Evolutionary conservation across 2,113 vertebrate genomes (phyloP).

Genomic region (Columba janthina): DNA sequence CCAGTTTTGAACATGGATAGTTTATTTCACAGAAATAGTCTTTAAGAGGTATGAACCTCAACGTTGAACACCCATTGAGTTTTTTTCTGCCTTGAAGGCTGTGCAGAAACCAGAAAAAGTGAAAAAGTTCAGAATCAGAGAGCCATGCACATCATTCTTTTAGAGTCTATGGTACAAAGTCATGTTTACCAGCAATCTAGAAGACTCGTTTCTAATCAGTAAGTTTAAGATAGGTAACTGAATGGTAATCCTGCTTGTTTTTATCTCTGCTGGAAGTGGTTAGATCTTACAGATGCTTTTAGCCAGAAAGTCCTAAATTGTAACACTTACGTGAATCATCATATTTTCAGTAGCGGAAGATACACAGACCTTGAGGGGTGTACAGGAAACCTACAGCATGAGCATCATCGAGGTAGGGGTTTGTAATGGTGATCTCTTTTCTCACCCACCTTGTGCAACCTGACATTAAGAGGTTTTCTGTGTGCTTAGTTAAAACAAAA

Average conservation of each 20-base stretch:
- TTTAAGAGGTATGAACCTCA: neutral
- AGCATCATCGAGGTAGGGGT: neutral
- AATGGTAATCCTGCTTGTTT: neutral
- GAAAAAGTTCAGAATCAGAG: neutral
- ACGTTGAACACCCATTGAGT: neutral
- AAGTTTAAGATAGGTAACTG: neutral
- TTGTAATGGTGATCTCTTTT: neutral
- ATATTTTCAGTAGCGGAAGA: neutral
- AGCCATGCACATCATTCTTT: neutral
- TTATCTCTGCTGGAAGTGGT: neutral
- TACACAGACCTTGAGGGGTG: neutral
- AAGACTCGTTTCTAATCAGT: neutral
- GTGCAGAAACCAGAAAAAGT: neutral
- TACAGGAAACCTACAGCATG: neutral
- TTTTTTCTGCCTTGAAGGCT: neutral
- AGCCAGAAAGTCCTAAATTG: neutral
- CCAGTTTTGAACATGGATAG: constrained; percentile 75
- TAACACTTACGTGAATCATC: neutral
- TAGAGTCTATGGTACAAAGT: neutral
- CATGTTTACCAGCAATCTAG: neutral
- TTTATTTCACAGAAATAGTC: neutral
- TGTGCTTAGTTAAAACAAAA: neutral
- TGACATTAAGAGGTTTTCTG: neutral
- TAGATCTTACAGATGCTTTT: neutral
- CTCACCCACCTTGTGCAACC: neutral